Evolutionary conservation across 2,797 vertebrate genomes (phyloP), one percentile per base, ranked within the genome.

Genomic region (Tokudaia muenninki): DNA sequence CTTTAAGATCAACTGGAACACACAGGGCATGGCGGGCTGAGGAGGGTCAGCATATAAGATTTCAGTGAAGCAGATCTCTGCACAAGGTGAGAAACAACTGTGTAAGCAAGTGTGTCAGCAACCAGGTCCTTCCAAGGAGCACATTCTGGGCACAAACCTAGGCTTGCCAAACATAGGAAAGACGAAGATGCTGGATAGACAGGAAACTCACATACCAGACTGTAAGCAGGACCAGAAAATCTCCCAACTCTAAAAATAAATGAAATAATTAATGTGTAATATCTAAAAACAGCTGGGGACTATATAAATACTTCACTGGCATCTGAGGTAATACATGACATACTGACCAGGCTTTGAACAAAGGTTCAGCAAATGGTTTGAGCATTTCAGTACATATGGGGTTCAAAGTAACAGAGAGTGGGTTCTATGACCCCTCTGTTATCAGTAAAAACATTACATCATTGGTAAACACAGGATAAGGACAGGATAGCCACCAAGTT

Each of bases 231-330:
- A 17, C n/a, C 63, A 78, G 86, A 79, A 87, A 93, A 67, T 9
- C 63, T 52, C 47, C 10, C n/a, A 67, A 57, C 75, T 81, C 24
- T 75, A n/a, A 86, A 61, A 63, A 52, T 61, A 26, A 94, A 74
- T 47, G 7, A 96, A 70, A 50, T 59, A 94, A 92, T 74, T 61
- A 86, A 79, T 37, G 31, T 7, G 57, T 87, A 63, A n/a, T 80
- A 67, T 61, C 88, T 81, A 67, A 65, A 90, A 75, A n/a, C 88
- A 96, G n/a, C 41, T 90, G 50, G 72, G 82, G 78, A 50, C 34
- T 65, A 74, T 87, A 78, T 81, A 55, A 94, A 81, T 37, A 78
- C 17, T 34, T 94, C 91, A 86, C n/a, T 44, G 44, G 57, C 6
- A 75, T 90, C 83, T 65, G 44, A 47, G 55, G 52, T 63, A 41